Base-by-base conservation (phyloP, 2,113 vertebrate genomes). In the Crotalus horridus region DNA sequence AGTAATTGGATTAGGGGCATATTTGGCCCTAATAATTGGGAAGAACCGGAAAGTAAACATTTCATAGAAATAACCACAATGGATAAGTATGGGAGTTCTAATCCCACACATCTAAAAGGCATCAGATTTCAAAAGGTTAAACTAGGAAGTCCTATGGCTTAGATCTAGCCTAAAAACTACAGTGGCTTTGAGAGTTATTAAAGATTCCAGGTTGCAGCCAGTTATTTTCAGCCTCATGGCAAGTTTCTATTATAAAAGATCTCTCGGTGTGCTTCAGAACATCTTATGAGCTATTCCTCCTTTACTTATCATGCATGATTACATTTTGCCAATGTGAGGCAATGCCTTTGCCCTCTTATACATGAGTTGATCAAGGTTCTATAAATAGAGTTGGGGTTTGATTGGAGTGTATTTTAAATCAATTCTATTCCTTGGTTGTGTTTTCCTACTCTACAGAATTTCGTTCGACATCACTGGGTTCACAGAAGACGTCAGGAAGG, bases 381-480 rank as follows among this genome's bases (percentile, higher is more conserved):
- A 0, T 3, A 1, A 0, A 33, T 46, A 93, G 7, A 33, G 2
- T 69, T 69, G 64, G 64, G 29, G 1, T 4, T 17, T 7, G 9
- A 4, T 8, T 58, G 53, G 46, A 33, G 48, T 81, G 6, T 55
- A 12, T 33, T 20, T 20, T 93, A 89, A 24, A 29, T 56, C 91
- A 0, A 23, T 64, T 43, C 1, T 0, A 6, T 1, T 54, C 86
- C 53, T 93, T 92, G 89, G 23, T 94, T 85, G 59, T 93, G 88
- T 48, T 94, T 88, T 54, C 17, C 95, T 61, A 93, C 89, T 91
- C 95, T 96, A 94, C 98, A 99, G 98, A 99, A 98, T 94, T 97
- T 98, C 88, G 98, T 99, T 94, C 98, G 99, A 94, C 99, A 99
- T 94, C 99, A 99, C 97, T 99, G 99, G 99, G 99, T 99, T 51